phyloP scores from a whole-genome alignment of 30 jellyfish, hydroid and myxozoan genomes.

The Pelagia noctiluca region DNA sequence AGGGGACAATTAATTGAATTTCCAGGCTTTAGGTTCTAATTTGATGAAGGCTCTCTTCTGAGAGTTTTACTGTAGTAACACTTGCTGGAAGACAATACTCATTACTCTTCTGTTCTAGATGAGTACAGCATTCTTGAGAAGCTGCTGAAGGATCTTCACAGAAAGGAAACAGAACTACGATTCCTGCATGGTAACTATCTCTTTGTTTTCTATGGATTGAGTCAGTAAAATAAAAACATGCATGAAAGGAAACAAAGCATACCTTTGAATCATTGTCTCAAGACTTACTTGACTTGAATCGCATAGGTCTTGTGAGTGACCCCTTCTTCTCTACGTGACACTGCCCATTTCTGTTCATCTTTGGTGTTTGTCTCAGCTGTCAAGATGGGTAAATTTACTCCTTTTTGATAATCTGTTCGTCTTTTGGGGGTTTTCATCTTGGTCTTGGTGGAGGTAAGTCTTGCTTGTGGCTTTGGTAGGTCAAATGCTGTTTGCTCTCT shows the following conservation, averaged over 20 bases:
- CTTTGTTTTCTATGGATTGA: neutral
- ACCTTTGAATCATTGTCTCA: neutral
- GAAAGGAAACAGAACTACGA: conserved; percentile 92
- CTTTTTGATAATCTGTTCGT: too few species aligned
- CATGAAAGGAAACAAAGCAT: neutral
- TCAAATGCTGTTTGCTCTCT: too few species aligned
- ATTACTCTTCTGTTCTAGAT: conserved; percentile 32
- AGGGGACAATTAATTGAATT: neutral
- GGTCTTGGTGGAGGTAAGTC: too few species aligned
- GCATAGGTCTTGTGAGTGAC: too few species aligned
- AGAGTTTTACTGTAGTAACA: neutral
- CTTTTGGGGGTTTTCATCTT: too few species aligned
- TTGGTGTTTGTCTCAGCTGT: too few species aligned
- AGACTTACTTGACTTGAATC: too few species aligned
- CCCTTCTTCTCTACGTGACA: neutral
- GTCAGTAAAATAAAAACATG: neutral
- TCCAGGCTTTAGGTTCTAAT: neutral
- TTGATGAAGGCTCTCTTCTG: neutral
- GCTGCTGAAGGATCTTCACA: conserved; percentile 80
- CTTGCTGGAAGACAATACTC: neutral
- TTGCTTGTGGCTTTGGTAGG: too few species aligned
- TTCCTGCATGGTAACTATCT: conserved; percentile 75
- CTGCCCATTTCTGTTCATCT: too few species aligned
- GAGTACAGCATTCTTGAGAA: conserved; percentile 60
- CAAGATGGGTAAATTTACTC: too few species aligned